phyloP scores from a whole-genome alignment of 1,140 invertebrate genomes.

The Batillaria attramentaria region DNA sequence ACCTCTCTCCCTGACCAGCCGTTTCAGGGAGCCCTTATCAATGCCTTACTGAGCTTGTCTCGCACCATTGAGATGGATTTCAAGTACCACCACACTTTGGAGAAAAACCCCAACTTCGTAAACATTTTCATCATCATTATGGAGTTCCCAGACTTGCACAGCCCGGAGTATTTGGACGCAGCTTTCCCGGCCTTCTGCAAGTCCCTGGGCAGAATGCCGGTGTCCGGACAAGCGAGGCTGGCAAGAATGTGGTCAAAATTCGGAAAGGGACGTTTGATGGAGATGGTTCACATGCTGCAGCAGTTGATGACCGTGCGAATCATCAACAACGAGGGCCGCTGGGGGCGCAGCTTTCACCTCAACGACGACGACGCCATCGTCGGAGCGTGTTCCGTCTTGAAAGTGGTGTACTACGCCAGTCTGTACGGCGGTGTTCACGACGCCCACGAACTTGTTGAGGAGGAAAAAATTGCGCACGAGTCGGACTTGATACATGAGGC shows the following conservation, averaged over 20 bases:
- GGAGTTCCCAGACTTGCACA: conserved; percentile 87
- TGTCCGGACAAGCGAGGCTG: conserved; percentile 85
- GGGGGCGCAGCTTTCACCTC: conserved; percentile 82
- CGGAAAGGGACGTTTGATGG: conserved; percentile 80
- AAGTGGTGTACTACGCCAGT: conserved; percentile 92
- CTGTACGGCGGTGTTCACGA: conserved; percentile 88
- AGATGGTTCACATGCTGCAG: conserved; percentile 85
- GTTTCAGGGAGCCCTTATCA: conserved; percentile 84
- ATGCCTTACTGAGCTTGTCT: conserved; percentile 83
- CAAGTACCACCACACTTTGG: conserved; percentile 74
- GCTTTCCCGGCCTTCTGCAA: conserved; percentile 87
- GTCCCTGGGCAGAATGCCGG: conserved; percentile 81
- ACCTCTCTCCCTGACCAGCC: conserved; percentile 73
- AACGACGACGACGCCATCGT: conserved; percentile 89
- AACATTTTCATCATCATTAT: conserved; percentile 91
- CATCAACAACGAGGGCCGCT: conserved; percentile 76
- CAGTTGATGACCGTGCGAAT: conserved; percentile 84
- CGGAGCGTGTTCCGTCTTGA: conserved; percentile 76
- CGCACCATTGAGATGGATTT: conserved; percentile 84
- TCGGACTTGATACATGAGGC: conserved; percentile 61
- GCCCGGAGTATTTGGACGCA: conserved; percentile 85
- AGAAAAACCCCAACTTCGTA: conserved; percentile 74
- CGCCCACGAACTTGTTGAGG: conserved; percentile 72
- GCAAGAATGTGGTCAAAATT: conserved; percentile 85
- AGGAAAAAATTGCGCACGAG: conserved; percentile 63